Percentiles rank a stretch among this genome's conserved stretches.
Evolutionary conservation across 2,888 invertebrate species (phyloP).

Genomic region (Pocota personata): DNA sequence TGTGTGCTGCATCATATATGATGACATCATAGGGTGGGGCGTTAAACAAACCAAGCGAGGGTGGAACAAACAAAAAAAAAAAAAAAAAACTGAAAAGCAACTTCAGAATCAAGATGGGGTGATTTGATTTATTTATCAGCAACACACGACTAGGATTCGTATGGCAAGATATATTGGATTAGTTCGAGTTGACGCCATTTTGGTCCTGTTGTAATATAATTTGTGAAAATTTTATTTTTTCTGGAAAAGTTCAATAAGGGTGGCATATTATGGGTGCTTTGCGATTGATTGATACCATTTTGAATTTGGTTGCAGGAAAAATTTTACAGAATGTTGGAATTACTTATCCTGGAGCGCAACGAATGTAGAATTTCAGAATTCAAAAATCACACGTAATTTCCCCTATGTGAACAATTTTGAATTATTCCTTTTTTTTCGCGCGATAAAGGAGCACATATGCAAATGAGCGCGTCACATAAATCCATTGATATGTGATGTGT

Average conservation of each 20-base stretch:
- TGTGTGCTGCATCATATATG: slow-evolving; percentile 30
- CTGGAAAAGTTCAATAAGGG: slow-evolving; percentile 16
- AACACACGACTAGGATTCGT: slow-evolving; percentile 44
- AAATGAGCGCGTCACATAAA: slow-evolving; percentile 64
- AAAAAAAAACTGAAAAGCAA: slow-evolving; percentile 27
- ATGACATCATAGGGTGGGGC: slow-evolving; percentile 52
- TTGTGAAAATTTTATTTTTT: slow-evolving; percentile 49
- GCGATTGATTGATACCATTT: slow-evolving; percentile 65
- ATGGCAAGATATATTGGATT: slow-evolving; percentile 58
- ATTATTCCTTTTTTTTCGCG: neutral
- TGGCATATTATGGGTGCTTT: slow-evolving; percentile 1
- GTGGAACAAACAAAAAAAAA: slow-evolving; percentile 25
- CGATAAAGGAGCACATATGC: slow-evolving; percentile 57
- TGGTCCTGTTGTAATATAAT: slow-evolving; percentile 44
- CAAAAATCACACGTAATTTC: slow-evolving; percentile 31
- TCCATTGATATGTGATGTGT: slow-evolving; percentile 69
- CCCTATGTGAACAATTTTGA: neutral
- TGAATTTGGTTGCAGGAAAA: slow-evolving; percentile 1
- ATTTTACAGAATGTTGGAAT: too few species aligned
- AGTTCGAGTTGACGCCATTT: slow-evolving; percentile 73
- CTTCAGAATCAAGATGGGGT: slow-evolving; percentile 51
- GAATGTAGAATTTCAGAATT: neutral
- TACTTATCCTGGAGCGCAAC: neutral
- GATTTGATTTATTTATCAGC: slow-evolving; percentile 72
- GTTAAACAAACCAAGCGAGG: slow-evolving; percentile 31